Percentiles rank a stretch among this genome's conserved stretches.
Conservation (phyloP, 2,113 vertebrate species). For the Lycaon pictus region DNA sequence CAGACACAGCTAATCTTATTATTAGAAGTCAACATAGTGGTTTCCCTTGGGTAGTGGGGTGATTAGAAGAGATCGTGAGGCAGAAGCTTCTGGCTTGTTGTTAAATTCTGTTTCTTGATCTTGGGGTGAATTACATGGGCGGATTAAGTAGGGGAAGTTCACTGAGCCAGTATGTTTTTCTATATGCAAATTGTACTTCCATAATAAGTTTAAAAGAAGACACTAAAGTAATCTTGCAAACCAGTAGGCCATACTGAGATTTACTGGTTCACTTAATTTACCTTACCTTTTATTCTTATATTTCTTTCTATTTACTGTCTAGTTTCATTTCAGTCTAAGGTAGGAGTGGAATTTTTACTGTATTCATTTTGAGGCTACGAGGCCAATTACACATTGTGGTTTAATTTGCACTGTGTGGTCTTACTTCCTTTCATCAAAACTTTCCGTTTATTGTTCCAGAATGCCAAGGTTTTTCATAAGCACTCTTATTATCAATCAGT, state of each 20-base stretch:
- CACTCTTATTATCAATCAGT: slow-evolving; percentile 67
- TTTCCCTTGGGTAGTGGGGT: background rate
- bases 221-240: slow-evolving; percentile 44
- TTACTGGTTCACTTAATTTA: background rate
- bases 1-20: background rate
- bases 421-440: slow-evolving; percentile 26
- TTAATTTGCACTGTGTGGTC: slow-evolving; percentile 49
- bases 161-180: slow-evolving; percentile 17
- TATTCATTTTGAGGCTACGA: slow-evolving; percentile 45
- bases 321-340: background rate
- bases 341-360: background rate
- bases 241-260: background rate
- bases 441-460: slow-evolving; percentile 59
- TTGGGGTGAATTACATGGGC: background rate
- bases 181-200: background rate
- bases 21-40: background rate
- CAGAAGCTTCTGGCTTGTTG: background rate
- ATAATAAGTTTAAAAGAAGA: background rate
- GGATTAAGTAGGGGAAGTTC: slow-evolving; percentile 40
- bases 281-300: background rate
- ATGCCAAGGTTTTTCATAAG: slow-evolving; percentile 57
- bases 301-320: background rate
- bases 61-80: background rate
- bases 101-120: slow-evolving; percentile 23
- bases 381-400: slow-evolving; percentile 55